phyloP scores from a whole-genome alignment of 2,797 vertebrate genomes.

The Brachymystax lenok region DNA sequence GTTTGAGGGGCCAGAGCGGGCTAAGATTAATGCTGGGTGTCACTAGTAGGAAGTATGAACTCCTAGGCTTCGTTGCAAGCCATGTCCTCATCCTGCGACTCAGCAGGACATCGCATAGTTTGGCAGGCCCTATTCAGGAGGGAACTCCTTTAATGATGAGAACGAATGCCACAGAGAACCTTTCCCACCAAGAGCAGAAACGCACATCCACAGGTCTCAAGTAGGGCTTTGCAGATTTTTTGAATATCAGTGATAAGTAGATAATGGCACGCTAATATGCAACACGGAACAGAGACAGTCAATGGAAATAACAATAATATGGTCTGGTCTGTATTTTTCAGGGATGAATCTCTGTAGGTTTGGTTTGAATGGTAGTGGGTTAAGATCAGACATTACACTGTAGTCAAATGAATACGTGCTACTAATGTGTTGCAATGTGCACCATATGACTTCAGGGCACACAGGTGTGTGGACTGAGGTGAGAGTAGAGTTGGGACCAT shows the following conservation, averaged over 20 bases:
- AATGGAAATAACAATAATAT: neutral
- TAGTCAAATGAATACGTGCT: neutral
- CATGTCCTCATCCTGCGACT: slow-evolving; percentile 84
- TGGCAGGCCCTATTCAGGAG: slow-evolving; percentile 85
- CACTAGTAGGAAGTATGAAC: slow-evolving; percentile 89
- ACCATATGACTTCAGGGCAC: neutral
- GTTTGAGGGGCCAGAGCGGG: slow-evolving; percentile 65
- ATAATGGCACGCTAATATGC: slow-evolving; percentile 28
- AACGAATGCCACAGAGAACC: slow-evolving; percentile 81
- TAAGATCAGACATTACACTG: neutral
- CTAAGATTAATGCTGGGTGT: slow-evolving; percentile 93
- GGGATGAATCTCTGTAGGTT: neutral
- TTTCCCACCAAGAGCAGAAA: slow-evolving; percentile 76
- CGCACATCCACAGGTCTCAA: slow-evolving; percentile 53
- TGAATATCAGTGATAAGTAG: slow-evolving; percentile 37
- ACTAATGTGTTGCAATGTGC: neutral
- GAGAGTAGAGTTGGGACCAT: too few relatives aligned
- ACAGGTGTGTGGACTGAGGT: too few relatives aligned
- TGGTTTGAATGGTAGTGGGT: neutral
- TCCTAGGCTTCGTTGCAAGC: slow-evolving; percentile 87
- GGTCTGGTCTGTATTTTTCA: neutral
- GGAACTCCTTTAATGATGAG: slow-evolving; percentile 86
- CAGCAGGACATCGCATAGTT: slow-evolving; percentile 88
- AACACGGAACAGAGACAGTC: slow-evolving; percentile 32
- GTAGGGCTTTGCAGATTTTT: slow-evolving; percentile 19